Evolutionary conservation across 2,113 vertebrate genomes (phyloP), one percentile per base, ranked within the genome.

Genomic region (Mustela lutreola): DNA sequence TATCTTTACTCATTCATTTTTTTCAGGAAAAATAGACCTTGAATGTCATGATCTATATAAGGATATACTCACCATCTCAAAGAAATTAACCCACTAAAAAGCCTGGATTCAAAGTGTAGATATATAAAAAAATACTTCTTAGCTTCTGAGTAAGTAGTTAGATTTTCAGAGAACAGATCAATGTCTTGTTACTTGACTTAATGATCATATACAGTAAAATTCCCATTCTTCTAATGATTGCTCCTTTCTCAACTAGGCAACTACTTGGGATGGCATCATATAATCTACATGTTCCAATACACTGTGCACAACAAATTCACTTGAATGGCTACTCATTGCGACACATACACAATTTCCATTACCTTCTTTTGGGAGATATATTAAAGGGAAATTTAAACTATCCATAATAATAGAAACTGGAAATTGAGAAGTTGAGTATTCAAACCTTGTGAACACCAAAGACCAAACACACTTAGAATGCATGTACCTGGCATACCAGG

Each of bases 181-280:
- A 21, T 26, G 15, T 73, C 60, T 76, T 97, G n/a, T 58, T 87
- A 80, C 11, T 88, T 87, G 75, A 15, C 31, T 97, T 96, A 81
- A 89, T 33, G 22, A 88, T 65, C n/a, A 50, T 21, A 56, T 58
- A 70, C 16, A 56, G 84, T 96, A 87, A 88, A 56, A 89, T 82
- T 4, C 1, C 5, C 53, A 48, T 62, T 86, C 50, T 84, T 15
- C 26, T 62, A 36, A 78, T 18, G 39, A 16, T 87, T 21, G 33
- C 15, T 92, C 2, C 16, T 96, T 75, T 58, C 78, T 92, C 73
- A 91, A 53, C 2, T 21, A 95, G 11, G 15, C 11, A 48, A 15
- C 28, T 11, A 50, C 15, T 93, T 73, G n/a, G 1, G 1, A 85
- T 31, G 18, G 19, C 6, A 33, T 79, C 21, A 7, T 56, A 76